Evolutionary conservation across 2,797 vertebrate genomes (phyloP).

Genomic region (Takifugu ocellatus): DNA sequence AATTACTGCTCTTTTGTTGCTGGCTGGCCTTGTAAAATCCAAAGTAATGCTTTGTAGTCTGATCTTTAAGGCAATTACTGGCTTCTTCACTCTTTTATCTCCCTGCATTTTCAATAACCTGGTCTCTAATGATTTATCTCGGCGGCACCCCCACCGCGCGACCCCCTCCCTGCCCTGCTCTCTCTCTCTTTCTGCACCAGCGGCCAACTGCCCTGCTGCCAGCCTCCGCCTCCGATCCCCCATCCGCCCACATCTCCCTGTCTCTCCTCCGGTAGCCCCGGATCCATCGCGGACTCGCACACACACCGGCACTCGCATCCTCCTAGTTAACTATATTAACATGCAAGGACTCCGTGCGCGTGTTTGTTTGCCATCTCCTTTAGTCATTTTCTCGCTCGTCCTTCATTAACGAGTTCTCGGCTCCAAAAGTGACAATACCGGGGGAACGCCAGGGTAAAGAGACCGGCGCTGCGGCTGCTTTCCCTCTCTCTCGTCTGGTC

Average conservation of each 20-base stretch:
- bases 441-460: conserved; percentile 53
- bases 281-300: conserved; percentile 52
- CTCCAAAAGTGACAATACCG: conserved; percentile 55
- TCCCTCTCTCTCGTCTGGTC: conserved; percentile 50
- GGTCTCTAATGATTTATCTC: conserved; percentile 85
- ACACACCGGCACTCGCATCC: conserved; percentile 38
- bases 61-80: conserved; percentile 99
- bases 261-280: conserved; percentile 48
- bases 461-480: conserved; percentile 39
- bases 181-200: conserved; percentile 57
- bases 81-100: conserved; percentile 88
- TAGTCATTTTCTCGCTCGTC: conserved; percentile 55
- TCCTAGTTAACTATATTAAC: conserved; percentile 46
- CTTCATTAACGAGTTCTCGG: conserved; percentile 61
- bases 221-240: conserved; percentile 59
- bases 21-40: conserved; percentile 98
- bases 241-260: conserved; percentile 64
- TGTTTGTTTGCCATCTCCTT: conserved; percentile 63
- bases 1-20: conserved; percentile 99
- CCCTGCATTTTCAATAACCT: conserved; percentile 89
- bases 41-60: conserved; percentile 98
- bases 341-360: conserved; percentile 18
- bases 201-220: conserved; percentile 63
- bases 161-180: conserved; percentile 26
- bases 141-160: conserved; percentile 43